Conservation (phyloP, 2,888 invertebrate species). For the Leptinotarsa juncta region DNA sequence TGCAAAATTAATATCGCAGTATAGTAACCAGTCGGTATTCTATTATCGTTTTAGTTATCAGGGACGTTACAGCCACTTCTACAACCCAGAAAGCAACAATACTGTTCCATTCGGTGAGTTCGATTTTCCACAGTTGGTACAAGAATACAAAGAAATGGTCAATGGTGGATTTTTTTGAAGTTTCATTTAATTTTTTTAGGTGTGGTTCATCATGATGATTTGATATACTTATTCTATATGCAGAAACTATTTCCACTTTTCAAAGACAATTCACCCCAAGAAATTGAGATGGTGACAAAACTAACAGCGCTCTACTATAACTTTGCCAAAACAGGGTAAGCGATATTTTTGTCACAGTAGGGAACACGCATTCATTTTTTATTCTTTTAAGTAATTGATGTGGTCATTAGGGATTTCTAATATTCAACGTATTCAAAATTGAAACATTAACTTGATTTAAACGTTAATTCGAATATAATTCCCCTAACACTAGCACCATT, state of each 20-base stretch:
- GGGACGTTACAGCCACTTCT: slow-evolving; percentile 71
- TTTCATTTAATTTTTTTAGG: slow-evolving; percentile 54
- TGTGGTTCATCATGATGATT: slow-evolving; percentile 68
- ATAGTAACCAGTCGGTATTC: slow-evolving; percentile 69
- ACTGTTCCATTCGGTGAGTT: slow-evolving; percentile 55
- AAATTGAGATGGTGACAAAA: slow-evolving; percentile 63
- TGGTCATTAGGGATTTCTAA: too few species aligned
- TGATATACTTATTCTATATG: slow-evolving; percentile 68
- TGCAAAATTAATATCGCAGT: slow-evolving; percentile 71
- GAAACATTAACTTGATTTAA: too few species aligned
- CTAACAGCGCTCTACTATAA: slow-evolving; percentile 66
- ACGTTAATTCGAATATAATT: too few species aligned
- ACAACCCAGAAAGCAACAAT: slow-evolving; percentile 68
- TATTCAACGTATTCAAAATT: too few species aligned
- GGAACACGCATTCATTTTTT: too few species aligned
- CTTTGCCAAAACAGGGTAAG: slow-evolving; percentile 66
- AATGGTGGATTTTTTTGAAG: background rate
- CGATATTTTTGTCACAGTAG: slow-evolving; percentile 32
- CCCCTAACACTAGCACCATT: too few species aligned
- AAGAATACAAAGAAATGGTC: too few species aligned
- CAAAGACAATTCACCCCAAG: slow-evolving; percentile 59
- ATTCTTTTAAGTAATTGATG: too few species aligned
- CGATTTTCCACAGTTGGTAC: background rate
- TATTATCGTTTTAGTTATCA: slow-evolving; percentile 75
- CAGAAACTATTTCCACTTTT: slow-evolving; percentile 61